Percentiles rank a stretch among this genome's conserved stretches.
These are phyloP conservation scores for Ceratosolen solmsi DNA, from an alignment of 1,140 invertebrate genomes.

Conservation along the genomic window DNA sequence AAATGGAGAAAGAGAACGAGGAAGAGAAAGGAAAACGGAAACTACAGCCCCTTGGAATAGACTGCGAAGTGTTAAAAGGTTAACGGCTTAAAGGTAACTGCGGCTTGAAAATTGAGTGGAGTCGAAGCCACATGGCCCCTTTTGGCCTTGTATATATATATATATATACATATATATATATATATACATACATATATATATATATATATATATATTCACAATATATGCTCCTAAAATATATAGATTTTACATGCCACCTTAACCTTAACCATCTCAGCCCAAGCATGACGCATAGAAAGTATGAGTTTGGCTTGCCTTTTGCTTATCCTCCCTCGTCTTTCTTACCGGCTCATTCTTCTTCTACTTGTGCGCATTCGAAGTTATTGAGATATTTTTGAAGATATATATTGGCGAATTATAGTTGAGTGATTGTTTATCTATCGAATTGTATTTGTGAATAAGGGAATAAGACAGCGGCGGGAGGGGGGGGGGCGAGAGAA, in stretches of 20 bases:
- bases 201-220: neutral
- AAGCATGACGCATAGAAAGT: conserved; percentile 25
- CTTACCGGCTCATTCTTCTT: neutral
- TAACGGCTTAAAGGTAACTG: conserved; percentile 33
- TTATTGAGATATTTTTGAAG: too few relatives aligned
- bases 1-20: neutral
- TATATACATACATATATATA: too few relatives aligned
- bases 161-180: too few relatives aligned
- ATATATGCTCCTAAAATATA: conserved; percentile 34
- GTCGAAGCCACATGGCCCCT: conserved; percentile 26
- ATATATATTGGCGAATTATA: too few relatives aligned
- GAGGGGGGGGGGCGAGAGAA: too few relatives aligned
- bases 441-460: too few relatives aligned
- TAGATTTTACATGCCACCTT: conserved; percentile 32
- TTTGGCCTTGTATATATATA: conserved; percentile 29
- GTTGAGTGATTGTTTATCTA: too few relatives aligned
- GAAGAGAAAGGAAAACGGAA: neutral
- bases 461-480: too few relatives aligned
- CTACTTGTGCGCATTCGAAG: too few relatives aligned
- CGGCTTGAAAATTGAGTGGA: conserved; percentile 18
- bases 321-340: neutral
- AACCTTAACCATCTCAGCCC: conserved; percentile 35
- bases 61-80: conserved; percentile 43
- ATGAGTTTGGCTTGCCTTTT: neutral
- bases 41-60: conserved; percentile 40